These are phyloP conservation scores for Thunnus maccoyii DNA, from an alignment of 2,113 vertebrate species.

Conservation along the genomic window DNA sequence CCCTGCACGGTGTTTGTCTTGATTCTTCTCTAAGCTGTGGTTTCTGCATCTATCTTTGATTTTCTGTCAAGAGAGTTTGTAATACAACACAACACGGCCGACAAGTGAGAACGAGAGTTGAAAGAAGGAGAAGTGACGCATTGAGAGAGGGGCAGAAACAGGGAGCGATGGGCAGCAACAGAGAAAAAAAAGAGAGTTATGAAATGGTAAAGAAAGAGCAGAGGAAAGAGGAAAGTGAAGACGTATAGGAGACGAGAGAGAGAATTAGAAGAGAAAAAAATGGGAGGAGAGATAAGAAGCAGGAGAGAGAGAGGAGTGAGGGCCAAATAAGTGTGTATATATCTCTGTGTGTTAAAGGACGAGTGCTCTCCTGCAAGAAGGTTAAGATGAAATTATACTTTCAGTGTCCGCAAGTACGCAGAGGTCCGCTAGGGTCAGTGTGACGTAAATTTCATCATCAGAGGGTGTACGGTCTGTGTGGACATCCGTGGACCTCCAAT, in stretches of 20 bases:
- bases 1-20: conserved; percentile 10
- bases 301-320: background rate
- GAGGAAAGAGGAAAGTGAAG: background rate
- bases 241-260: background rate
- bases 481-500: too few species aligned
- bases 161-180: background rate
- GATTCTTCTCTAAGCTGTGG: conserved; percentile 32
- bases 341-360: background rate
- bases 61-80: conserved; percentile 64
- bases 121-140: background rate
- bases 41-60: conserved; percentile 66
- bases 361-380: background rate
- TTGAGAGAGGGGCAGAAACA: conserved; percentile 15
- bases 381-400: background rate
- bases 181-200: background rate
- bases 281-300: background rate
- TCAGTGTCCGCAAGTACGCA: too few species aligned
- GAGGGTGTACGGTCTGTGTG: too few species aligned
- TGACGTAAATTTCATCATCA: too few species aligned
- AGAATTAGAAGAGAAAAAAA: background rate
- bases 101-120: background rate
- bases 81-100: conserved; percentile 41
- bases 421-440: too few species aligned
- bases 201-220: background rate
- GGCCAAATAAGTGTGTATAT: background rate